Conservation (phyloP, 2,797 vertebrate species). For the Heterohyrax brucei region DNA sequence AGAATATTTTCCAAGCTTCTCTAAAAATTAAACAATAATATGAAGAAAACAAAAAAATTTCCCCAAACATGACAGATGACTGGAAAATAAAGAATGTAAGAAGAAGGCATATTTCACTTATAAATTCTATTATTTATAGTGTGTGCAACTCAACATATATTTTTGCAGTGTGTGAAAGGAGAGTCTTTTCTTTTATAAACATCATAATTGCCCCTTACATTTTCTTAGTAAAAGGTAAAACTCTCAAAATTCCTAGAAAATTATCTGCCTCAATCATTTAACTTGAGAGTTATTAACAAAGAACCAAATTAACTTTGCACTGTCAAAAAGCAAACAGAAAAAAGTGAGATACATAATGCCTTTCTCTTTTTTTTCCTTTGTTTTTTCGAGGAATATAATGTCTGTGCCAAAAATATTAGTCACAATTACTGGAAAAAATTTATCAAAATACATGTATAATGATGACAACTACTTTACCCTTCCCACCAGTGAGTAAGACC, state of each 20-base stretch:
- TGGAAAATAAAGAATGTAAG: background rate
- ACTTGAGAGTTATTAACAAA: background rate
- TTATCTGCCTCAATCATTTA: background rate
- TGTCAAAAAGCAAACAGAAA: background rate
- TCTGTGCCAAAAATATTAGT: background rate
- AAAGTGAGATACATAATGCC: background rate
- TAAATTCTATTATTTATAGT: background rate
- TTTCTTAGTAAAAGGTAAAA: constrained; percentile 13
- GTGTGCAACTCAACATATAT: background rate
- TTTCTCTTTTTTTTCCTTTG: background rate
- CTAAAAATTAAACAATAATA: constrained; percentile 15
- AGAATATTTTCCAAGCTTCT: background rate
- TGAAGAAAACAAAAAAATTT: background rate
- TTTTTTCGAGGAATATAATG: background rate
- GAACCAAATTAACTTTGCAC: background rate
- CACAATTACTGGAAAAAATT: background rate
- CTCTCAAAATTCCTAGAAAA: background rate
- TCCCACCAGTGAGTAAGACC: background rate
- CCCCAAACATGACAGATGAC: background rate
- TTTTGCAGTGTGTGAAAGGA: background rate
- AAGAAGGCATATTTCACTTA: background rate
- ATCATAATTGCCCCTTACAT: background rate
- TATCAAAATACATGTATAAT: background rate
- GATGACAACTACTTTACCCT: background rate
- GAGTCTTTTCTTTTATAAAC: background rate